Evolutionary conservation across 2,888 invertebrate species (phyloP).

Genomic region (Caenorhabditis sp.): DNA sequence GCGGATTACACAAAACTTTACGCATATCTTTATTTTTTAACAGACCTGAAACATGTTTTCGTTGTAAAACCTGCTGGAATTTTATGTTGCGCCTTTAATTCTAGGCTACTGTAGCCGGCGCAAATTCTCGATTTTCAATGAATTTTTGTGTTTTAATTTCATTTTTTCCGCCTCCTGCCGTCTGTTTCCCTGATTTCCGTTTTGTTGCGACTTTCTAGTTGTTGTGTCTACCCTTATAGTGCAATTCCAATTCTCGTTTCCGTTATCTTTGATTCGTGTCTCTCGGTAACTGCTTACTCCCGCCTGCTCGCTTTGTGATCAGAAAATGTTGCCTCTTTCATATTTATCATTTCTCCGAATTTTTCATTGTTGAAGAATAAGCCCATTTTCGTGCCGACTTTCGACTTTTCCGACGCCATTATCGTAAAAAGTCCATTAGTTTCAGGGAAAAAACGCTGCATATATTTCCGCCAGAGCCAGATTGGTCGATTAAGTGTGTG

Average conservation of each 20-base stretch:
- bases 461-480: slow-evolving; percentile 25
- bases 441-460: slow-evolving; percentile 44
- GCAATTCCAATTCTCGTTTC: slow-evolving; percentile 10
- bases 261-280: slow-evolving; percentile 4
- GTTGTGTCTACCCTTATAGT: slow-evolving; percentile 4
- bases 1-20: no score
- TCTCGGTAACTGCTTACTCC: not conserved
- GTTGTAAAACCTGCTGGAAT: no score
- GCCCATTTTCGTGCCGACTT: not conserved
- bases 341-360: not conserved
- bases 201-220: not conserved
- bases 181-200: not conserved
- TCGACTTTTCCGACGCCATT: slow-evolving; percentile 24
- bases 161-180: not conserved
- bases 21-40: no score
- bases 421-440: slow-evolving; percentile 50
- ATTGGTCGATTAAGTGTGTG: slow-evolving; percentile 51
- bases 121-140: slow-evolving; percentile 1
- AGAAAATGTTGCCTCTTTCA: not conserved
- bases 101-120: not conserved
- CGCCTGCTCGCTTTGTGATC: not conserved
- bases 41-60: no score
- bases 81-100: not conserved
- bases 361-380: not conserved
- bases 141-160: no score